These are phyloP conservation scores for Aphelenchoides bicaudatus DNA, from an alignment of 2,888 invertebrate genomes.

Conservation along the genomic window DNA sequence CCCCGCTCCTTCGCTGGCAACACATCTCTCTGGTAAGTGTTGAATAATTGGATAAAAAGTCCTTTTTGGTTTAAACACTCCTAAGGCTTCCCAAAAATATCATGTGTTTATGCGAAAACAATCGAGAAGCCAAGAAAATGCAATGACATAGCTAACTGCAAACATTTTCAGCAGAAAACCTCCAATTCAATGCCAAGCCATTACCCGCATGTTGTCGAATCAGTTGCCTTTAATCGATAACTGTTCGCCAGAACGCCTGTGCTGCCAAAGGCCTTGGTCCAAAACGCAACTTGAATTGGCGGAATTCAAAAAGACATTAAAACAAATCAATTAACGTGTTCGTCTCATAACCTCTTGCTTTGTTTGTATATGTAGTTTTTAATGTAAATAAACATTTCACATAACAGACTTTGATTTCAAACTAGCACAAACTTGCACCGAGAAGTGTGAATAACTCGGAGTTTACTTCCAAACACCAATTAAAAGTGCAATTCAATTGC, in stretches of 20 bases:
- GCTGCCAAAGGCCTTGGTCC: conserved; percentile 32
- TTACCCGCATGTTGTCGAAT: conserved; percentile 24
- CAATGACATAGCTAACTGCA: conserved; percentile 13
- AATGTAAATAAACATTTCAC: conserved; percentile 13
- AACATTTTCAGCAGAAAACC: conserved; percentile 24
- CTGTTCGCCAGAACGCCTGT: conserved; percentile 27
- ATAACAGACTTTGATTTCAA: too few relatives aligned
- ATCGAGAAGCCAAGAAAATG: too few relatives aligned
- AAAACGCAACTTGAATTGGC: conserved; percentile 31
- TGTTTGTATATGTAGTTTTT: conserved; percentile 2
- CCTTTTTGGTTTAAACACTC: conserved; percentile 12
- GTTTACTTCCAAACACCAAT: not conserved
- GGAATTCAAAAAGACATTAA: conserved; percentile 35
- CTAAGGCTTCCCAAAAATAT: too few relatives aligned
- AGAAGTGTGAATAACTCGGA: not conserved
- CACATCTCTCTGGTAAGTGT: not conserved
- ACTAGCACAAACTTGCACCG: not conserved
- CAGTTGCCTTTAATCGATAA: conserved; percentile 34
- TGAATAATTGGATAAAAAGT: too few relatives aligned
- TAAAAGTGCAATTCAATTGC: too few relatives aligned
- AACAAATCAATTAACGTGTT: conserved; percentile 16
- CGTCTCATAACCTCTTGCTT: not conserved
- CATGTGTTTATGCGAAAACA: too few relatives aligned
- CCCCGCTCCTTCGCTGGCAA: conserved; percentile 17
- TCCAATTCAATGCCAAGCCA: conserved; percentile 3